A percentile compares a stretch with the other conserved stretches of the same genome.
These are phyloP conservation scores for Hyposoter didymator DNA, from an alignment of 2,888 invertebrate species.

Conservation along the genomic window DNA sequence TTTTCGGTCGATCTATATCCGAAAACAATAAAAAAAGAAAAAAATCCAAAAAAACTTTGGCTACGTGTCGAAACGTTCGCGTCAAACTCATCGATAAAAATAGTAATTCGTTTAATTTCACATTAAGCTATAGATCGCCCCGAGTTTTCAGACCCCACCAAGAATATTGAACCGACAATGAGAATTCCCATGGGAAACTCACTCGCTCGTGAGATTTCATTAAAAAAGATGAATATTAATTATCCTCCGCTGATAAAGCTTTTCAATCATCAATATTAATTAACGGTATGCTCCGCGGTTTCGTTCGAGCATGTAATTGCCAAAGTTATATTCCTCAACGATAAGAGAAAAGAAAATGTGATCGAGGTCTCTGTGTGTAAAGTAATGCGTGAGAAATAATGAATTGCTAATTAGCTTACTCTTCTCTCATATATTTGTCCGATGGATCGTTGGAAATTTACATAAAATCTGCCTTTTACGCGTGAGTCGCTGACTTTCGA, in stretches of 20 bases:
- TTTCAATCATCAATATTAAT: constrained; percentile 81
- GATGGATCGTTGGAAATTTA: neutral
- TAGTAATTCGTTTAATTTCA: constrained; percentile 29
- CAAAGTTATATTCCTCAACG: constrained; percentile 69
- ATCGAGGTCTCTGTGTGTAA: neutral
- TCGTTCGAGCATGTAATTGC: constrained; percentile 71
- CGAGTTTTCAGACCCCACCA: constrained; percentile 24
- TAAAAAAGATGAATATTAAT: constrained; percentile 78
- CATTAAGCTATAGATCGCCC: constrained; percentile 9
- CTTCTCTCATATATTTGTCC: neutral
- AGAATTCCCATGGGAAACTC: constrained; percentile 52
- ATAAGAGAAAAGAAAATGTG: constrained; percentile 16
- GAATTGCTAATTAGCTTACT: neutral
- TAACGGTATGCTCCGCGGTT: constrained; percentile 65
- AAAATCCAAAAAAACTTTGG: neutral
- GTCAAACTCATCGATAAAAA: constrained; percentile 7
- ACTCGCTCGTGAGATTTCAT: constrained; percentile 58
- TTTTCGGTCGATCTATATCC: neutral
- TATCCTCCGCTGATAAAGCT: constrained; percentile 69
- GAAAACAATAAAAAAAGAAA: neutral
- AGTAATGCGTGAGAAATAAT: neutral
- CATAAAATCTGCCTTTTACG: neutral
- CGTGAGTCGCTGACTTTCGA: neutral
- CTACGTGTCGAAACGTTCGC: neutral
- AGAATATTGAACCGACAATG: constrained; percentile 19